Base-by-base conservation (phyloP, 2,797 vertebrate species). In the Zenarchopterus dispar region DNA sequence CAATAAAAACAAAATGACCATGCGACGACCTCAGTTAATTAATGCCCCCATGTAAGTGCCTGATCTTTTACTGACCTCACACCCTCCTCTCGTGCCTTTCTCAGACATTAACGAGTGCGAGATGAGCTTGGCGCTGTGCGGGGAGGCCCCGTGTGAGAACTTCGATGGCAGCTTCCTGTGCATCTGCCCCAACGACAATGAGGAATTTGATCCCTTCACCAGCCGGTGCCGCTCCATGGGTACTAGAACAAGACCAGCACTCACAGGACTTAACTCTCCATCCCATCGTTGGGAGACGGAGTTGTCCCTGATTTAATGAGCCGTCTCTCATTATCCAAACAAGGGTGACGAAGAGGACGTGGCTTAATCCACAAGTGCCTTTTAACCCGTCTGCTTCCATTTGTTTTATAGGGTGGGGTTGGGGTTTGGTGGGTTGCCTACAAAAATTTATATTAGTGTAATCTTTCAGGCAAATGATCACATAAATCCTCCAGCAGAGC, bases 131-230 rank as follows among this genome's bases (percentile, higher is more conserved):
- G 92, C 90, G 64, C 84, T 90, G 81, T 94, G 93, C 48, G 88
- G 92, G 48, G 84, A 88, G 81, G 89, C 88, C 82, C 89, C 90
- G 82, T 94, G 93, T 91, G 93, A 94, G 92, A 94, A 94, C 76
- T 52, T 84, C 18, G 93, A 94, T 49, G 93, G 93, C 64, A 94
- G 90, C 91, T 94, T 94, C 93, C 93, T 94, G 88, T 94, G 93
- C 88, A 91, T 93, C 90, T 94, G 93, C 90, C 44, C 90, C 90
- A 91, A 76, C 82, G 91, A 93, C 87, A 91, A 91, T 84, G 88
- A 94, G 89, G 92, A 94, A 87, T 94, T 93, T 89, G 92, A 94
- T 90, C 90, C 92, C 74, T 62, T 67, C 84, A 89, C 85, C 87
- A 92, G 81, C 87, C 92, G 86, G 73, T 94, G 93, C 52, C 89